These are phyloP conservation scores for Epizoanthus ramosus DNA, from an alignment of 92 coral and sea anemone species.

Conservation along the genomic window DNA sequence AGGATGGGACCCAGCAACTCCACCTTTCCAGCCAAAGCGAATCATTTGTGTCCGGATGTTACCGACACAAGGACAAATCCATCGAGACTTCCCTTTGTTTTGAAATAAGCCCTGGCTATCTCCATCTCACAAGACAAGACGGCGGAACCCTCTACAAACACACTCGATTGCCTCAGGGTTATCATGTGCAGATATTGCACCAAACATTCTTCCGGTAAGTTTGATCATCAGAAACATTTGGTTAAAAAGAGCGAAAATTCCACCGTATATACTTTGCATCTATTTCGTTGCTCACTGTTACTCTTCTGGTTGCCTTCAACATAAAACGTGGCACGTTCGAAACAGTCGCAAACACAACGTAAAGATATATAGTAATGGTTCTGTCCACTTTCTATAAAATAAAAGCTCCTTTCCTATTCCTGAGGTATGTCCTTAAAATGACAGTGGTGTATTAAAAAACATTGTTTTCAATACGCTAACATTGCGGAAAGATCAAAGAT, in stretches of 20 bases:
- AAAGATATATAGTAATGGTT: too few relatives aligned
- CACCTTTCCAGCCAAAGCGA: neutral
- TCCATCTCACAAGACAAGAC: neutral
- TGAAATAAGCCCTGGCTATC: neutral
- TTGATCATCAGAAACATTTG: neutral
- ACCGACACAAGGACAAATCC: neutral
- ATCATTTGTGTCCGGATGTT: slow-evolving; percentile 13
- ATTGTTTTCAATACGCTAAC: too few relatives aligned
- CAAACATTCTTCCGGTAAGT: slow-evolving; percentile 13
- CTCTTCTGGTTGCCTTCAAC: neutral
- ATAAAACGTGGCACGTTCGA: too few relatives aligned
- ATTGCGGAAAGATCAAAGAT: too few relatives aligned
- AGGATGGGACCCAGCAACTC: neutral
- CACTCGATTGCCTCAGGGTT: neutral
- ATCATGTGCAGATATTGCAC: neutral
- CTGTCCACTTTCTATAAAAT: too few relatives aligned
- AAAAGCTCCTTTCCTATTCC: too few relatives aligned
- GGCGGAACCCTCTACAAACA: slow-evolving; percentile 1
- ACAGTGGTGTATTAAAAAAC: too few relatives aligned
- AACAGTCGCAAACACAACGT: too few relatives aligned
- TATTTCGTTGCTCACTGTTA: neutral
- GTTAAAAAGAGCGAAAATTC: neutral
- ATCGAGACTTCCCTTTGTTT: slow-evolving; percentile 2
- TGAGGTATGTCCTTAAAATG: too few relatives aligned
- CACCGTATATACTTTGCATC: neutral